Base-by-base conservation (phyloP, 2,113 vertebrate genomes). In the Vireo altiloquus region DNA sequence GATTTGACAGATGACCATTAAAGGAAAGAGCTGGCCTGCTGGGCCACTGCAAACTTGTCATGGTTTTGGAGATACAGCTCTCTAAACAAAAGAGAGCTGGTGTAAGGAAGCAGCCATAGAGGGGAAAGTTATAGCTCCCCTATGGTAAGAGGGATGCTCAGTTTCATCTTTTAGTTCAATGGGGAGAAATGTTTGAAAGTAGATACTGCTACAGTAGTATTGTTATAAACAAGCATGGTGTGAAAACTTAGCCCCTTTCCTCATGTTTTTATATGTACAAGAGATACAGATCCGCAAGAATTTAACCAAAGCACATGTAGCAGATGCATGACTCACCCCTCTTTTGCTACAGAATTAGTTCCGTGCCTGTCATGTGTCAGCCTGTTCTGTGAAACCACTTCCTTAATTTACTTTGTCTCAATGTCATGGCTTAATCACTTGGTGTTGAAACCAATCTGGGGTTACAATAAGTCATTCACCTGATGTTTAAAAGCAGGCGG, bases 371-470 rank as follows among this genome's bases (percentile, higher is more conserved):
- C 96, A 92, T 95, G 91, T 95, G 92, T 89, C 86, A 91, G 95
- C 95, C 87, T 96, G 96, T 87, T 97, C 95, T 92, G 82, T 96
- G 95, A 97, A 98, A 97, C 97, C 97, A 97, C 97, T 98, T 98
- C 97, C 97, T 84, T 71, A 78, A 96, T 97, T 95, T 97, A 96
- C 95, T 97, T 92, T 91, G 94, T 95, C 84, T 95, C 74, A 65
- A 96, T 94, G 84, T 44, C 71, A 90, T 9, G 52, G 77, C 39
- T 85, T 93, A 89, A 94, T 92, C 91, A 85, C 86, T 97, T 84
- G 44, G 31, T 78, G 95, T 92, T 97, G 95, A 97, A 97, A 95
- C 85, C 71, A 89, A 89, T 83, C 82, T 74, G 94, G 76, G 96
- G 97, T 98, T 98, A 97, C 89, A 76, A 24, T 69, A 96, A 97